These are phyloP conservation scores for Deilephila elpenor DNA, from an alignment of 2,888 invertebrate species.

Conservation along the genomic window DNA sequence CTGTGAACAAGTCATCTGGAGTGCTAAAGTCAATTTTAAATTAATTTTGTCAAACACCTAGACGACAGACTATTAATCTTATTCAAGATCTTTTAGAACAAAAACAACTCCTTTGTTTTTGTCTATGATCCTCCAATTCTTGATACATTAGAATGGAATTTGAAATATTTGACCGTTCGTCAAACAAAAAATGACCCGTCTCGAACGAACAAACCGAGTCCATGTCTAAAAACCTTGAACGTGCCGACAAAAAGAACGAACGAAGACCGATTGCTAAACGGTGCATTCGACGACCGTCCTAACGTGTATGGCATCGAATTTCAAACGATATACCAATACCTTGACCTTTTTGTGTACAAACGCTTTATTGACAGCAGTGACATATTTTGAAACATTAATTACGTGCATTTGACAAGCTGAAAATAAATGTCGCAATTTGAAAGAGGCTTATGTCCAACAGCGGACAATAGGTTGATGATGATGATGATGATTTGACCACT, in stretches of 20 bases:
- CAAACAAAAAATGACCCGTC: conserved; percentile 19
- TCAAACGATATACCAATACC: background rate
- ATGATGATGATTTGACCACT: background rate
- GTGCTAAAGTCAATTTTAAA: background rate
- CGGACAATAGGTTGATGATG: too few species aligned
- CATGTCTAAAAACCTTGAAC: conserved; percentile 14
- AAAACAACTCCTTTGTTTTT: background rate
- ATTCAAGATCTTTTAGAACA: background rate
- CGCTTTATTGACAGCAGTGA: background rate
- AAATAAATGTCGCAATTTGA: too few species aligned
- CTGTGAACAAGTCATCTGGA: background rate
- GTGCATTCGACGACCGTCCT: conserved; percentile 25
- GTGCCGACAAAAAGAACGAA: conserved; percentile 22
- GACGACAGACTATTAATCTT: background rate
- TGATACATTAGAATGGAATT: background rate
- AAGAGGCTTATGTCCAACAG: too few species aligned
- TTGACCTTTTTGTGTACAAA: conserved; percentile 14
- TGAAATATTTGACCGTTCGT: background rate
- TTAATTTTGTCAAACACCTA: background rate
- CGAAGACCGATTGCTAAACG: conserved; percentile 28
- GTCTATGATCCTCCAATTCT: background rate
- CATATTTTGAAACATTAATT: conserved; percentile 18
- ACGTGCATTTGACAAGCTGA: background rate
- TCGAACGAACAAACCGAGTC: background rate
- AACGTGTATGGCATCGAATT: background rate